Base-by-base conservation (phyloP, 2,888 invertebrate species). In the Helleia helle region DNA sequence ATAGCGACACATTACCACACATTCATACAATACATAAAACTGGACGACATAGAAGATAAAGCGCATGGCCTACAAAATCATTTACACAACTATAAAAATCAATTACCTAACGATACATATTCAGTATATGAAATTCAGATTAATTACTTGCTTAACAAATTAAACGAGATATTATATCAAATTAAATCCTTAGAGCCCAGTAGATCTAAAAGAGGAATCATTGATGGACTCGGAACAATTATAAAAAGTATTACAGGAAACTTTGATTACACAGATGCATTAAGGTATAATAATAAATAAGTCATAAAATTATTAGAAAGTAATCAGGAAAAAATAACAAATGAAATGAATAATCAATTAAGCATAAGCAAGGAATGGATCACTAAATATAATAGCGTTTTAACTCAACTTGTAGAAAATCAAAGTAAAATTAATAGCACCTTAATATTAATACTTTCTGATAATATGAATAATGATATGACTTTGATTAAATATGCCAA, bases 401-500 rank as follows among this genome's bases (percentile, higher is more conserved):
- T 34, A 18, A 11, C n/a, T 11, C 31, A 34, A 18, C 5, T 34
- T 17, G 7, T 34, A 27, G 27, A 37, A 1, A 37, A 27, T 11
- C 26, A 37, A 14, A 24, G 5, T 6, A 37, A 37, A 9, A 37
- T 27, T 5, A 11, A 37, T 27, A 15, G n/a, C 14, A 25, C 15
- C 7, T 27, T 27, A 37, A 13, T 3, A 9, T 14, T 15, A 14
- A 37, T 37, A 14, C 9, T 25, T 9, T 9, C 9, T 24, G 14
- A 24, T 26, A 24, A 30, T 6, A 25, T 25, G 18, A 29, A 13
- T 12, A 26, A 26, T 24, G 42, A 48, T 14, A 9, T 12, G 9
- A 43, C 39, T 26, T 37, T 50, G 29, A 40, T 47, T 31, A 50
- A 48, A 43, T 51, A 48, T 22, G 42, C 46, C 1, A 42, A 44